Evolutionary conservation across 2,888 invertebrate genomes (phyloP).

Genomic region (Caenorhabditis drosophilae): DNA sequence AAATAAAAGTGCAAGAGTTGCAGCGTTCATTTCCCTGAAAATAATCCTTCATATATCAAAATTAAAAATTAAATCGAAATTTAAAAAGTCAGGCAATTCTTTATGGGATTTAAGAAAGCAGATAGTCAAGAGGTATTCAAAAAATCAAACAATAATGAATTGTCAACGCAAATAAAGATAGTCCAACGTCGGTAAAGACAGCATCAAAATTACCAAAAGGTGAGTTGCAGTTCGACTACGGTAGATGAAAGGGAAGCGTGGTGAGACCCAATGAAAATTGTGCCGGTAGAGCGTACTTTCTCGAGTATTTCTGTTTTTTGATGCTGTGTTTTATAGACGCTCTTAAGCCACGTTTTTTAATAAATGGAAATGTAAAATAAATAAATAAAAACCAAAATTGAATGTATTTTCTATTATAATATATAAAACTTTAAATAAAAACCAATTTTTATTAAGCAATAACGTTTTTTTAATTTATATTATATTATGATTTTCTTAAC

Average conservation of each 20-base stretch:
- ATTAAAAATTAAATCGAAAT: too few relatives aligned
- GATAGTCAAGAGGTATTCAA: too few relatives aligned
- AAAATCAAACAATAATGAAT: background rate
- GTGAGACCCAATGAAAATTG: background rate
- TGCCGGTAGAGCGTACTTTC: slow-evolving; percentile 14
- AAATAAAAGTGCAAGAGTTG: background rate
- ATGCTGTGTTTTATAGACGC: background rate
- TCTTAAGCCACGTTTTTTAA: slow-evolving; percentile 1
- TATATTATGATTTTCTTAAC: background rate
- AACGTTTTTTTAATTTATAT: background rate
- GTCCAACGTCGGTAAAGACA: background rate
- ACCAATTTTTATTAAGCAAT: background rate
- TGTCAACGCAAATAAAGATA: background rate
- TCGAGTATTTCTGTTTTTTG: background rate
- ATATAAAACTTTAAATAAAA: background rate
- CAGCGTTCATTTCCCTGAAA: slow-evolving; percentile 12
- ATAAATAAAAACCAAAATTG: too few relatives aligned
- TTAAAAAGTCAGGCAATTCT: too few relatives aligned
- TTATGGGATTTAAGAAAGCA: too few relatives aligned
- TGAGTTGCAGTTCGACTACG: slow-evolving; percentile 48
- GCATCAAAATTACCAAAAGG: slow-evolving; percentile 24
- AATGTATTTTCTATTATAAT: too few relatives aligned
- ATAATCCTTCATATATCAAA: too few relatives aligned
- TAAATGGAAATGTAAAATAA: too few relatives aligned
- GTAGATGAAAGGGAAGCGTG: slow-evolving; percentile 11